Evolutionary conservation across 2,113 vertebrate species (phyloP).

Genomic region (Potamarius usumacintae): DNA sequence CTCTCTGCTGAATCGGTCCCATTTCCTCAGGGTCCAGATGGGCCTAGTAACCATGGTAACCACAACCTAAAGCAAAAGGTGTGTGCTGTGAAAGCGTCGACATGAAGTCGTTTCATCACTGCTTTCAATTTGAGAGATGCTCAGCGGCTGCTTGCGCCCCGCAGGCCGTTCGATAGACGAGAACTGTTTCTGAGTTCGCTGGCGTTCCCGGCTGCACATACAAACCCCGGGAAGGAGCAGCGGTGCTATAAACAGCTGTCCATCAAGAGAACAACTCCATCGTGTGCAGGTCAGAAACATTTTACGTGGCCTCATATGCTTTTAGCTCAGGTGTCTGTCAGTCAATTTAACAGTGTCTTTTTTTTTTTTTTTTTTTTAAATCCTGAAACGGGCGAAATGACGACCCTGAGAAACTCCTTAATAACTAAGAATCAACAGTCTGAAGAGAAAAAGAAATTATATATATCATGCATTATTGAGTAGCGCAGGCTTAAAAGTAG

Average conservation of each 20-base stretch:
- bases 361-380: neutral
- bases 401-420: neutral
- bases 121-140: slow-evolving; percentile 45
- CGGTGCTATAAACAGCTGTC: neutral
- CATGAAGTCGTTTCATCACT: slow-evolving; percentile 26
- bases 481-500: neutral
- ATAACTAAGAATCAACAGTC: neutral
- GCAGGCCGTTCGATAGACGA: neutral
- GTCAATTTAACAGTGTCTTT: neutral
- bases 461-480: neutral
- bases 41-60: slow-evolving; percentile 55
- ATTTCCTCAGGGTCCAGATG: slow-evolving; percentile 18
- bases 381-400: neutral
- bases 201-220: neutral
- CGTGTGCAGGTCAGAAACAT: neutral
- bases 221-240: neutral
- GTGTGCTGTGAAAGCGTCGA: slow-evolving; percentile 20
- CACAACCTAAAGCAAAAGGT: slow-evolving; percentile 23
- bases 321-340: neutral
- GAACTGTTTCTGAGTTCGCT: neutral
- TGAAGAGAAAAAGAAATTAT: too few relatives aligned
- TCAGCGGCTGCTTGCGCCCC: neutral
- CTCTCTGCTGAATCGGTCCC: slow-evolving; percentile 14
- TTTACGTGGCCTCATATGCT: neutral
- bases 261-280: neutral